A percentile compares a stretch with the other conserved stretches of the same genome.
These are phyloP conservation scores for Parazoanthus darwini DNA, from an alignment of 92 coral and sea anemone species.

Conservation along the genomic window DNA sequence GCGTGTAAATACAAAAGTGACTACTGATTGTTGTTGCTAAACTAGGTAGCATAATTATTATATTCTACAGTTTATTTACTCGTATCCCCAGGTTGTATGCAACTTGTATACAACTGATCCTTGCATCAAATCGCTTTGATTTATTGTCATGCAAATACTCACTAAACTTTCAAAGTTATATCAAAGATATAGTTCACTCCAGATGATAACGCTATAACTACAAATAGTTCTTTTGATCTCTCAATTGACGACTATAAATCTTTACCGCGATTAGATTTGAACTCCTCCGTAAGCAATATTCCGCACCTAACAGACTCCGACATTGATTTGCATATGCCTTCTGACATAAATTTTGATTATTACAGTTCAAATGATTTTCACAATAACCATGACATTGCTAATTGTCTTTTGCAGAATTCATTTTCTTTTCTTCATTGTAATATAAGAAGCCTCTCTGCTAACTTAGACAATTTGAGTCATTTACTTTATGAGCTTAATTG, in stretches of 20 bases:
- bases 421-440: conserved; percentile 41
- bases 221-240: conserved; percentile 30
- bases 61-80: conserved; percentile 23
- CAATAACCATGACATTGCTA: conserved; percentile 45
- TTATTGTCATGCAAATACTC: conserved; percentile 28
- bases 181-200: conserved; percentile 38
- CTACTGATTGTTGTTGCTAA: conserved; percentile 33
- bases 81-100: conserved; percentile 29
- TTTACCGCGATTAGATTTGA: conserved; percentile 58
- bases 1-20: conserved; percentile 35
- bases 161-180: conserved; percentile 41
- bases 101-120: conserved; percentile 29
- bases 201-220: conserved; percentile 26
- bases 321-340: conserved; percentile 49
- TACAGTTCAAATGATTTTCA: conserved; percentile 61
- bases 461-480: conserved; percentile 49
- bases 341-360: conserved; percentile 48
- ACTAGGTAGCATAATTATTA: conserved; percentile 17
- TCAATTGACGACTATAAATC: conserved; percentile 39
- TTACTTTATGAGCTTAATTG: conserved; percentile 53
- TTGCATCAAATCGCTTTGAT: conserved; percentile 35
- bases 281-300: conserved; percentile 53
- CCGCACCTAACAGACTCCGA: conserved; percentile 51
- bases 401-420: conserved; percentile 41
- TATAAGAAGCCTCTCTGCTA: conserved; percentile 44